Conservation (phyloP, 2,888 invertebrate species). For the Colostygia pectinataria region DNA sequence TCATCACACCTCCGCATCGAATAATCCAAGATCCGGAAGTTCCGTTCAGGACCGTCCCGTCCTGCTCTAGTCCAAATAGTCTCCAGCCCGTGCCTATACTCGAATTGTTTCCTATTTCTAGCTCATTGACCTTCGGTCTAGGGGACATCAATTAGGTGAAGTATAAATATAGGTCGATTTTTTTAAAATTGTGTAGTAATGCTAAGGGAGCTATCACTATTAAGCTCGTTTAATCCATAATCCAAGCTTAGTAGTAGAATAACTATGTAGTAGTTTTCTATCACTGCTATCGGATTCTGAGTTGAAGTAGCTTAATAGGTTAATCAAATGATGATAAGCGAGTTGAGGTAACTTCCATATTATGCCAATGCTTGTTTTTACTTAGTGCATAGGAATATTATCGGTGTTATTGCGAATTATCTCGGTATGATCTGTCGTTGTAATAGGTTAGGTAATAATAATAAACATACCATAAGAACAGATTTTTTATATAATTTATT, state of each 20-base stretch:
- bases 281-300: too few species aligned
- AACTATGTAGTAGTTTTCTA: too few species aligned
- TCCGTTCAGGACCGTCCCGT: constrained; percentile 11
- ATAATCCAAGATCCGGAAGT: constrained; percentile 5
- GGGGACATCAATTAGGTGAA: constrained; percentile 4
- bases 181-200: too few species aligned
- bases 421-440: neutral
- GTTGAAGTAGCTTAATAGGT: too few species aligned
- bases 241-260: neutral
- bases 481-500: neutral
- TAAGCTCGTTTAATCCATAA: neutral
- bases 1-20: constrained; percentile 1
- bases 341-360: too few species aligned
- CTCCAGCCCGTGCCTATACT: constrained; percentile 24
- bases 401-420: neutral
- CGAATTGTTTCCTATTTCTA: constrained; percentile 27
- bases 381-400: neutral
- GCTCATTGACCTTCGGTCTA: constrained; percentile 16
- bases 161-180: too few species aligned
- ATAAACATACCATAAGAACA: neutral
- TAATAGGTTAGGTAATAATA: too few species aligned
- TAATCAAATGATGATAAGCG: too few species aligned
- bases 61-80: constrained; percentile 19
- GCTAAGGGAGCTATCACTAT: neutral
- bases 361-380: constrained; percentile 6